Conservation (phyloP, 1,140 invertebrate genomes). For the Lepidurus apus region DNA sequence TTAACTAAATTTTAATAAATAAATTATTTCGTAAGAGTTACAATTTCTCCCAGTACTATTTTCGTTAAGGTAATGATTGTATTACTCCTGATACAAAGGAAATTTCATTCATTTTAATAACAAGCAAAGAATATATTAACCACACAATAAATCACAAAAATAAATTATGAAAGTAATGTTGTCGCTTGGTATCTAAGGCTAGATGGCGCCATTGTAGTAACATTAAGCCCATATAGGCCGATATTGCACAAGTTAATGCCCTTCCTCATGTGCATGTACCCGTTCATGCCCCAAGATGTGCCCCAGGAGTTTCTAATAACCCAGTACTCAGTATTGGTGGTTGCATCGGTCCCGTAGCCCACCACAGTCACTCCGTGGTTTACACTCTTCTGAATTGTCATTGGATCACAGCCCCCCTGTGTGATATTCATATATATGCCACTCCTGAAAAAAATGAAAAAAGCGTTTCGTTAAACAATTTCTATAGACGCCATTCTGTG, state of each 20-base stretch:
- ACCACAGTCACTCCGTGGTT: slow-evolving; percentile 30
- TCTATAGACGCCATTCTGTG: neutral
- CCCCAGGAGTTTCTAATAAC: slow-evolving; percentile 30
- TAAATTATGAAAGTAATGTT: too few relatives aligned
- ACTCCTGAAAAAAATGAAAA: neutral
- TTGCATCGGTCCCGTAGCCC: slow-evolving; percentile 23
- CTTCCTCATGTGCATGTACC: slow-evolving; percentile 45
- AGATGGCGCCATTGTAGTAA: neutral
- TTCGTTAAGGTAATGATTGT: too few relatives aligned
- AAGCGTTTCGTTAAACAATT: neutral
- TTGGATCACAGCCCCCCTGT: neutral
- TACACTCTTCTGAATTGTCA: neutral
- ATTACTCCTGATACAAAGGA: too few relatives aligned
- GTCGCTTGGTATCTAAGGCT: too few relatives aligned
- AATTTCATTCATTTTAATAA: too few relatives aligned
- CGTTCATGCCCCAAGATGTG: slow-evolving; percentile 45
- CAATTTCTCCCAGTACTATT: too few relatives aligned
- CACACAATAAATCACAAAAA: too few relatives aligned
- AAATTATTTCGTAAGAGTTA: too few relatives aligned
- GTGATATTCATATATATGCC: slow-evolving; percentile 27
- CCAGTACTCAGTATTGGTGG: slow-evolving; percentile 26
- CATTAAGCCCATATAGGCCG: slow-evolving; percentile 41
- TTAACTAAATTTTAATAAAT: too few relatives aligned
- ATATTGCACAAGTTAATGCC: slow-evolving; percentile 49
- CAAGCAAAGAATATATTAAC: too few relatives aligned